Evolutionary conservation across 2,113 vertebrate species (phyloP), one percentile per base, ranked within the genome.

Genomic region (Eptesicus fuscus): DNA sequence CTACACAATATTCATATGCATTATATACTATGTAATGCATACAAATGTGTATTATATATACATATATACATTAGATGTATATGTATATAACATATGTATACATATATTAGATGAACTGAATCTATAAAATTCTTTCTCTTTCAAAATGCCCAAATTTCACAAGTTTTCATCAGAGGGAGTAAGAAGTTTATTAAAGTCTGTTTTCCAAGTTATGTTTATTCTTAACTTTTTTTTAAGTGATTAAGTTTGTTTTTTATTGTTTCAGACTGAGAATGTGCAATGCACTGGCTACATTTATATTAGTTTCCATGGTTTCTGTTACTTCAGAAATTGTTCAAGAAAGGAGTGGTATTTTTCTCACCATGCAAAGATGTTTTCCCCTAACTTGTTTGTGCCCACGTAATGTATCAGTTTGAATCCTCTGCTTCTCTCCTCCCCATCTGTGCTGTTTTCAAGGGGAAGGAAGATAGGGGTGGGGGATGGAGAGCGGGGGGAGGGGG

Each of bases 261-360:
- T 97, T 91, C 94, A 88, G 93, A 95, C 97, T 80, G 93, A 93
- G 88, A 92, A 95, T 51, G 97, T 95, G 80, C 35, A 47, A 83
- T 59, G 6, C 90, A 23, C 35, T 37, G 95, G 94, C 73, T 97
- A 71, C 95, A 79, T 92, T 97, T 80, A 96, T 96, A 44, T 97
- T 88, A 96, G 97, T 98, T 98, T 71, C 97, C 95, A 98, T 98
- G 98, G 98, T 97, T 98, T 96, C 98, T 90, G 83, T 95, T 96
- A 95, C 96, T 97, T 87, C 94, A 97, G 97, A 97, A 97, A 86
- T 85, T 96, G 96, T 95, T 97, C 83, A 97, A 96, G 97, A 96
- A 97, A 95, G 96, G 96, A 96, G 93, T 96, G 69, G 95, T 95
- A 97, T 96, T 96, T 96, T 98, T 98, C 96, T 97, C 87, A 90